Percentiles rank a stretch among this genome's conserved stretches.
These are phyloP conservation scores for Picus viridis DNA, from an alignment of 2,797 vertebrate species.

Conservation along the genomic window DNA sequence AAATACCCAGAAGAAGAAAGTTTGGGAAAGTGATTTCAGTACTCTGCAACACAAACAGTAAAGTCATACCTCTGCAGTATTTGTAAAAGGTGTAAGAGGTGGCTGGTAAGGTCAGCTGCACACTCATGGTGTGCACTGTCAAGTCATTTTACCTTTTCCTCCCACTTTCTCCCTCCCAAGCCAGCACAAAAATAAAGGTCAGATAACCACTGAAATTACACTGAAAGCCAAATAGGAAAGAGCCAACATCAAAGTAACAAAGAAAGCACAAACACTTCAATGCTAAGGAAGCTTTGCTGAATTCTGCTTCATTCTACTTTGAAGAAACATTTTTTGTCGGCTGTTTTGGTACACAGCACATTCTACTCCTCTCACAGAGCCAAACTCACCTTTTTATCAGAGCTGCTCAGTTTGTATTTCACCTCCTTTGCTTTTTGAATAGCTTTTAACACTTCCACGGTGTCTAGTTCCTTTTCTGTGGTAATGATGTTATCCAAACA, in stretches of 20 bases:
- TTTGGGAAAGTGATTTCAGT: neutral
- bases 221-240: neutral
- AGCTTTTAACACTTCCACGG: conserved; percentile 96
- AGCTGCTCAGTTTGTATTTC: conserved; percentile 87
- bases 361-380: neutral
- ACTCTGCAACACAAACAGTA: neutral
- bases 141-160: neutral
- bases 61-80: neutral
- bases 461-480: conserved; percentile 95
- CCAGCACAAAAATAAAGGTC: neutral
- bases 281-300: neutral
- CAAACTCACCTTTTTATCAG: conserved; percentile 89
- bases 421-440: conserved; percentile 98
- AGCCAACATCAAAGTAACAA: neutral
- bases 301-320: neutral
- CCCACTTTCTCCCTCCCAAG: neutral
- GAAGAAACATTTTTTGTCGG: neutral
- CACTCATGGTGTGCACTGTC: neutral
- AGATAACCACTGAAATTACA: neutral
- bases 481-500: conserved; percentile 88
- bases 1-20: neutral
- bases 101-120: neutral
- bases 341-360: neutral
- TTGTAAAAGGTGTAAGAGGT: neutral
- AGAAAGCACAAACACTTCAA: neutral